A percentile compares a stretch with the other conserved stretches of the same genome.
Evolutionary conservation across 2,888 invertebrate species (phyloP).

Genomic region (Pachymerium ferrugineum): DNA sequence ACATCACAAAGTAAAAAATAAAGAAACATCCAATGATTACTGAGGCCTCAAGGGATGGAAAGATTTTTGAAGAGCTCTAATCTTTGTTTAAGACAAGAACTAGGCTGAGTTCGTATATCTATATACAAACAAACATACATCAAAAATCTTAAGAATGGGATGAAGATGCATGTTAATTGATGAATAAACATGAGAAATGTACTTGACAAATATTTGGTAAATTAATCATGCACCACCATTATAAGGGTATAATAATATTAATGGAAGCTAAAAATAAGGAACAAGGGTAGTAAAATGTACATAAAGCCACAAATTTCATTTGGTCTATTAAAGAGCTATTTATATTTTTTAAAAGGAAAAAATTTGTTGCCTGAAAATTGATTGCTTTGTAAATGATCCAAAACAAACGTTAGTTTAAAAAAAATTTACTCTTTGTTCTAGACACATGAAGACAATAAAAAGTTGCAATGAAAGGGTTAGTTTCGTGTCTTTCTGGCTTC

Average conservation of each 20-base stretch:
- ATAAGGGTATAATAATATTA: too few species aligned
- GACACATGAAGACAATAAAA: too few species aligned
- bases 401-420: too few species aligned
- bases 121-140: not conserved
- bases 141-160: not conserved
- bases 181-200: not conserved
- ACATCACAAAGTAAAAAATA: not conserved
- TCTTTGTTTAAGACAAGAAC: slow-evolving; percentile 2
- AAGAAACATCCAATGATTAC: not conserved
- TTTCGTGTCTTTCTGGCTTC: too few species aligned
- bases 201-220: not conserved
- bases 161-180: not conserved
- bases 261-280: too few species aligned
- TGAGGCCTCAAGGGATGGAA: not conserved
- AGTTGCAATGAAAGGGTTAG: too few species aligned
- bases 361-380: not conserved
- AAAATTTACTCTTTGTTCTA: too few species aligned
- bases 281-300: too few species aligned
- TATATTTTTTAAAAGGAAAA: too few species aligned
- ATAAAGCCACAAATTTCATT: too few species aligned
- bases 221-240: not conserved
- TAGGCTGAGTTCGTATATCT: too few species aligned
- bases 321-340: too few species aligned
- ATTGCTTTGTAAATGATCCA: not conserved
- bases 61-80: not conserved